Evolutionary conservation across 2,888 invertebrate genomes (phyloP).

Genomic region (Artemia sinica): DNA sequence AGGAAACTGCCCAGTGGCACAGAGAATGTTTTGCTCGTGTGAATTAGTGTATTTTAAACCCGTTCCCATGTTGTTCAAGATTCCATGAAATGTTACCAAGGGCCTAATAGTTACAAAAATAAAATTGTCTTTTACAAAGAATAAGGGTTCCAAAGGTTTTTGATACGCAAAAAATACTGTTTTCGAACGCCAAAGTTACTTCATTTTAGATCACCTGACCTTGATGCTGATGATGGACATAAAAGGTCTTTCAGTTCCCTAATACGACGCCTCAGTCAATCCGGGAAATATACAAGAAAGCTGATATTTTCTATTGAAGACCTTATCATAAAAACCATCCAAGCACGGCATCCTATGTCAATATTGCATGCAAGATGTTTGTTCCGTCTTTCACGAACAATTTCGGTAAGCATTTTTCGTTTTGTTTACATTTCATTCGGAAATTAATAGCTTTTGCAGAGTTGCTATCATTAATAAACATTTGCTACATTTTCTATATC

Average conservation of each 20-base stretch:
- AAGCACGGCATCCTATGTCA: conserved; percentile 64
- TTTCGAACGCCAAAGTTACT: conserved; percentile 11
- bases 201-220: conserved; percentile 56
- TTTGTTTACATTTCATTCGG: too few species aligned
- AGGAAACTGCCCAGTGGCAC: too few species aligned
- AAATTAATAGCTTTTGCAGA: too few species aligned
- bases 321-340: conserved; percentile 78
- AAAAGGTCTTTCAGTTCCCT: conserved; percentile 91
- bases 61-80: too few species aligned
- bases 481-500: too few species aligned
- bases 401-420: conserved; percentile 46
- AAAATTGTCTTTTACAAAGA: background rate
- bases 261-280: conserved; percentile 63
- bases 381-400: conserved; percentile 71
- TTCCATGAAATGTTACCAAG: background rate
- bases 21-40: too few species aligned
- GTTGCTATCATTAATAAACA: too few species aligned
- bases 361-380: conserved; percentile 74
- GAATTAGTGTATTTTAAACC: too few species aligned
- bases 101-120: background rate
- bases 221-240: conserved; percentile 85
- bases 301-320: conserved; percentile 87
- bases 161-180: background rate
- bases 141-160: background rate
- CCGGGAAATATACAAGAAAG: conserved; percentile 64